These are phyloP conservation scores for Onchidella celtica DNA, from an alignment of 2,888 invertebrate genomes.

Conservation along the genomic window DNA sequence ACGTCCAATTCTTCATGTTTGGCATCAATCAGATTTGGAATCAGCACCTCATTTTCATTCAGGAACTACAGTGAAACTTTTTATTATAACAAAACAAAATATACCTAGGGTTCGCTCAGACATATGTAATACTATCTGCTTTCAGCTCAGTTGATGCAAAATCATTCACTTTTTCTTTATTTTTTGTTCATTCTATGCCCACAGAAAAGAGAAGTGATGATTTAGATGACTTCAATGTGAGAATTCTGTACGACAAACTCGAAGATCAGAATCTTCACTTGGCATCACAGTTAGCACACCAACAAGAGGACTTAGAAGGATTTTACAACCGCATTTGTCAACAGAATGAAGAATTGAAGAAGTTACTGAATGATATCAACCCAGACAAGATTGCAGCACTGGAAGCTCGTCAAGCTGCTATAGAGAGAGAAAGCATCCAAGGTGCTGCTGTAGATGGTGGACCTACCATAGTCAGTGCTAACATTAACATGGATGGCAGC, in stretches of 20 bases:
- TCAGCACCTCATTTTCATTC: too few species aligned
- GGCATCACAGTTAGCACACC: conserved; percentile 76
- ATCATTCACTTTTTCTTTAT: too few species aligned
- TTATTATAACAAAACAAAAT: too few species aligned
- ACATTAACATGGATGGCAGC: conserved; percentile 57
- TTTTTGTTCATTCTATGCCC: too few species aligned
- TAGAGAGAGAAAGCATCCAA: conserved; percentile 59
- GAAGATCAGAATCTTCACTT: conserved; percentile 79
- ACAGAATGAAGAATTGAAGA: conserved; percentile 74
- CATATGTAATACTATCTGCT: too few species aligned
- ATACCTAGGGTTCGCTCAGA: too few species aligned
- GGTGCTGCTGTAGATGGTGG: conserved; percentile 57
- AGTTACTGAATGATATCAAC: conserved; percentile 71
- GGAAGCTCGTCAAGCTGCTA: conserved; percentile 60
- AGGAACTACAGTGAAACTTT: too few species aligned
- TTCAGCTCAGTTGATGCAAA: too few species aligned
- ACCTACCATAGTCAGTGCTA: conserved; percentile 65
- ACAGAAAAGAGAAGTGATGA: conserved; percentile 57
- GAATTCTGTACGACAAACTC: conserved; percentile 77
- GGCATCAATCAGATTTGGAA: too few species aligned
- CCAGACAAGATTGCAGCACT: conserved; percentile 71
- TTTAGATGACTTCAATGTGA: conserved; percentile 77
- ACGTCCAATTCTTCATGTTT: too few species aligned
- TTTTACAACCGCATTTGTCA: conserved; percentile 75
- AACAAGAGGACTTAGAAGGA: conserved; percentile 73